Evolutionary conservation across 2,113 vertebrate species (phyloP).

Genomic region (Xerus inauris): DNA sequence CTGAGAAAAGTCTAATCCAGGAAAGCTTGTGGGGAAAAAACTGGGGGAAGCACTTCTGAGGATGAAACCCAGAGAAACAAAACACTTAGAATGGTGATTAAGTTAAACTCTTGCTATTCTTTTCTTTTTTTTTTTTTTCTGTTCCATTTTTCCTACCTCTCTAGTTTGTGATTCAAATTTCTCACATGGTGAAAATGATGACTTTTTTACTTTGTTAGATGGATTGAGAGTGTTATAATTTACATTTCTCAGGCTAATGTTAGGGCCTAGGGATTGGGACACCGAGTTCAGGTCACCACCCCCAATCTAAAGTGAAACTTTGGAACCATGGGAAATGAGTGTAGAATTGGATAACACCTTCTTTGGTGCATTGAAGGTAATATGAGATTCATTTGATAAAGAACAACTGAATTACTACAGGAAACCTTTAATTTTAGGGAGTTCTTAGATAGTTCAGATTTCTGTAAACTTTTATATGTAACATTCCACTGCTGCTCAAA

Average conservation of each 20-base stretch:
- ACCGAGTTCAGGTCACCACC: neutral
- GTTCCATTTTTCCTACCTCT: neutral
- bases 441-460: slow-evolving; percentile 16
- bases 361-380: neutral
- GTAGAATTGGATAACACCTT: neutral
- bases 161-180: slow-evolving; percentile 4
- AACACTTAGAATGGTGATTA: neutral
- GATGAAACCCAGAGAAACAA: neutral
- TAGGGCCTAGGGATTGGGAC: neutral
- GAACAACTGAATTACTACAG: neutral
- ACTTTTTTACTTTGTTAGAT: neutral
- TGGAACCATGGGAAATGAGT: neutral
- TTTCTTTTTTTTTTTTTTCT: slow-evolving; percentile 7
- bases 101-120: neutral
- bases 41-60: neutral
- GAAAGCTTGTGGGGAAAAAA: neutral
- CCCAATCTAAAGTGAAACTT: neutral
- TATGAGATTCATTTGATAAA: neutral
- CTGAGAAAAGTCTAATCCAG: neutral
- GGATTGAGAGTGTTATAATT: neutral
- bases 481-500: slow-evolving; percentile 20
- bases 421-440: slow-evolving; percentile 44
- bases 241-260: neutral
- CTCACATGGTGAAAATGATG: neutral
- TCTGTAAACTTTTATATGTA: slow-evolving; percentile 54